These are phyloP conservation scores for Silurus asotus DNA, from an alignment of 2,113 vertebrate genomes.

Conservation along the genomic window DNA sequence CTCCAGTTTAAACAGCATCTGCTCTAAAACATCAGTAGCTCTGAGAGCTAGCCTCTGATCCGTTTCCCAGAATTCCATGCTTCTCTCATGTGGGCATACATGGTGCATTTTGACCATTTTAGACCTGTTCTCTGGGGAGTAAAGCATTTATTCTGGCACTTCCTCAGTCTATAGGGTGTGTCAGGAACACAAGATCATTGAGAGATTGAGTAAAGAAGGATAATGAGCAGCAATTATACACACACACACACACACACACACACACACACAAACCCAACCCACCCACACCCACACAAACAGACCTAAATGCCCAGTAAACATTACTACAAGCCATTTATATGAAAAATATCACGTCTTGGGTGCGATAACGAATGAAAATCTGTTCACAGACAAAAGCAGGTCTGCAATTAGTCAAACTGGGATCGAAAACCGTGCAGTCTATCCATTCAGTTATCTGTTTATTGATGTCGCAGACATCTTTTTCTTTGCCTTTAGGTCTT, in stretches of 20 bases:
- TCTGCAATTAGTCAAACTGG: constrained; percentile 34
- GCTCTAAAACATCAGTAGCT: neutral
- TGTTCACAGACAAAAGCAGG: constrained; percentile 27
- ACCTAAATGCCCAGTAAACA: constrained; percentile 27
- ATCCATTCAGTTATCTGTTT: constrained; percentile 40
- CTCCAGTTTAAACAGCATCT: constrained; percentile 22
- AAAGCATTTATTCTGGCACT: constrained; percentile 62
- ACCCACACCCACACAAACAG: constrained; percentile 6
- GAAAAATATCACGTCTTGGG: neutral
- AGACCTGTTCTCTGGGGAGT: constrained; percentile 12
- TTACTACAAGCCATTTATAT: neutral
- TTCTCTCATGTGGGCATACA: neutral
- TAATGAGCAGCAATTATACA: constrained; percentile 52
- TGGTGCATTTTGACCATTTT: constrained; percentile 2
- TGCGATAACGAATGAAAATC: neutral
- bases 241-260: constrained; percentile 36
- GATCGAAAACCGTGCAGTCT: constrained; percentile 36
- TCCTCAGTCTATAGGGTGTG: constrained; percentile 67
- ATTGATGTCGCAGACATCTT: constrained; percentile 15
- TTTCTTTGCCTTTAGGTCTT: constrained; percentile 9
- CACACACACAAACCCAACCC: neutral
- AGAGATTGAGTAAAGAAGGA: constrained; percentile 52
- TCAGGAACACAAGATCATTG: constrained; percentile 54
- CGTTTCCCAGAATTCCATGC: constrained; percentile 18
- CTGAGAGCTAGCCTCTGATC: constrained; percentile 1